A percentile compares a stretch with the other conserved stretches of the same genome.
These are phyloP conservation scores for Lamellibrachia satsuma DNA, from an alignment of 2,888 invertebrate species.

Conservation along the genomic window DNA sequence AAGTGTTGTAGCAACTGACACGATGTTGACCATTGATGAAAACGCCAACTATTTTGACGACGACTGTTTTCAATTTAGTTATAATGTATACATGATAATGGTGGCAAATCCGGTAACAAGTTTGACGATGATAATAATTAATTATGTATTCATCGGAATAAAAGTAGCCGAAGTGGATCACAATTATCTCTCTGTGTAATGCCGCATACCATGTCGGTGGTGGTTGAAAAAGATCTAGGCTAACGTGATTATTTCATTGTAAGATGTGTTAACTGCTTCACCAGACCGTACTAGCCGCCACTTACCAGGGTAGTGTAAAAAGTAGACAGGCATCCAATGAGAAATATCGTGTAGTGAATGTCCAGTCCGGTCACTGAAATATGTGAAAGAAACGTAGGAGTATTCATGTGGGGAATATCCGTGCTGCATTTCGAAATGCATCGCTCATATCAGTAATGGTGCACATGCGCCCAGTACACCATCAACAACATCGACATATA, in stretches of 20 bases:
- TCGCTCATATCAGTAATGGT: not conserved
- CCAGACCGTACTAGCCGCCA: not conserved
- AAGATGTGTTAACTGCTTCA: constrained; percentile 52
- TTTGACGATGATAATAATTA: not conserved
- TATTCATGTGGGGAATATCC: not conserved
- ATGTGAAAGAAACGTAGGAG: not conserved
- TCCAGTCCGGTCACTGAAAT: constrained; percentile 52
- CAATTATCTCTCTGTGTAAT: not conserved
- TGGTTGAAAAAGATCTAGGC: too few species aligned
- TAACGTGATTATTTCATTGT: constrained; percentile 65
- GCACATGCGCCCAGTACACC: too few species aligned
- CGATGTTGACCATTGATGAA: not conserved
- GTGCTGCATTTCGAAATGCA: not conserved
- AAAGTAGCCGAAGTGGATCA: not conserved
- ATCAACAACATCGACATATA: not conserved
- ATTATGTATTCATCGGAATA: not conserved
- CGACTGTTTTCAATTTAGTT: too few species aligned
- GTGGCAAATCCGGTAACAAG: too few species aligned
- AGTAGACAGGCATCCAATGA: constrained; percentile 56
- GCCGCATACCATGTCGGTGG: not conserved
- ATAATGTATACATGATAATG: too few species aligned
- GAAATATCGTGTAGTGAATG: constrained; percentile 44
- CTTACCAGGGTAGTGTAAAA: constrained; percentile 60
- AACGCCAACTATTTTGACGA: not conserved
- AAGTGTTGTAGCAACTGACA: not conserved